Percentiles rank a stretch among this genome's conserved stretches.
Evolutionary conservation across 2,113 vertebrate species (phyloP).

Genomic region (Odocoileus hemionus): DNA sequence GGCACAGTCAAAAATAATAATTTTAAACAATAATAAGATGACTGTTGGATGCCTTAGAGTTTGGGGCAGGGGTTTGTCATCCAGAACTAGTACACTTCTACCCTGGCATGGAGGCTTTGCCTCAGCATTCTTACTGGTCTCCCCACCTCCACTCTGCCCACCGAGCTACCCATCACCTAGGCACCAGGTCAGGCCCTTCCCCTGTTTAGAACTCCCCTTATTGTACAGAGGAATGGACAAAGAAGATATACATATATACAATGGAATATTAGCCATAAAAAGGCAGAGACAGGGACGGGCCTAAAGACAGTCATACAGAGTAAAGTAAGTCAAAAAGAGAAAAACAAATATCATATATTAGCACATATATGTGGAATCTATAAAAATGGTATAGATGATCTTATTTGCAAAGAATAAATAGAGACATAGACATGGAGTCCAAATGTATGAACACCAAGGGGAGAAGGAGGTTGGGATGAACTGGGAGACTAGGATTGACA

Average conservation of each 20-base stretch:
- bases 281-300: background rate
- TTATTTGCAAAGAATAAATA: background rate
- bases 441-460: background rate
- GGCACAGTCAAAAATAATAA: background rate
- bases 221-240: background rate
- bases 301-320: background rate
- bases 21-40: background rate
- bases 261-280: background rate
- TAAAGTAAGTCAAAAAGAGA: background rate
- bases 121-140: background rate
- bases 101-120: background rate
- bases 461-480: background rate
- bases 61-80: background rate
- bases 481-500: background rate
- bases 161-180: background rate
- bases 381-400: background rate
- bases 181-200: background rate
- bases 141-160: background rate
- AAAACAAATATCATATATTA: background rate
- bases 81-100: no score
- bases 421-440: background rate
- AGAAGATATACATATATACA: background rate
- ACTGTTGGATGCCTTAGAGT: background rate
- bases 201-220: background rate
- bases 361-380: background rate